Conservation (phyloP, 2,888 invertebrate genomes). For the Yponomeuta plumbellus region DNA sequence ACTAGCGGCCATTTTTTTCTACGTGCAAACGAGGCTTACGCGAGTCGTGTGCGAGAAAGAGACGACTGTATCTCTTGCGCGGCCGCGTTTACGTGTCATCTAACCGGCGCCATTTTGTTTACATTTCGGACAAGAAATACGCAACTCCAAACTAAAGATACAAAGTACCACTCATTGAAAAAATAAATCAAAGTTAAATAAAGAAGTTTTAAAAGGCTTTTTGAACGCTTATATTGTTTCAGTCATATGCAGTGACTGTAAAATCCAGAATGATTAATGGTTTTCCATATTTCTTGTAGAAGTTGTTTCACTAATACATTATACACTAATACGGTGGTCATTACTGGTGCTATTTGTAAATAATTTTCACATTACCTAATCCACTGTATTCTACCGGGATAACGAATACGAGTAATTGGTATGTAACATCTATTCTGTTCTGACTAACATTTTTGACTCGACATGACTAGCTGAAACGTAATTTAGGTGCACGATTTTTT, state of each 20-base stretch:
- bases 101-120: neutral
- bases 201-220: neutral
- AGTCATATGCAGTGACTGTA: neutral
- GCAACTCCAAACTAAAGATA: neutral
- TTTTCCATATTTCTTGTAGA: neutral
- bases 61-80: conserved; percentile 3
- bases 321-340: neutral
- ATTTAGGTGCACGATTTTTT: no score
- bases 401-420: neutral
- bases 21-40: neutral
- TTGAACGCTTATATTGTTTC: neutral
- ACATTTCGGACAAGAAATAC: neutral
- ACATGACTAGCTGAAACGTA: no score
- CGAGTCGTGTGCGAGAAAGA: neutral
- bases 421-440: neutral
- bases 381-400: neutral
- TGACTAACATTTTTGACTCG: no score
- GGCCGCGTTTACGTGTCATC: neutral
- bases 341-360: neutral
- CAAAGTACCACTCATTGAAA: neutral
- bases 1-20: no score
- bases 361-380: neutral
- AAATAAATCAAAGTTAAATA: no score
- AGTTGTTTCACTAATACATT: neutral
- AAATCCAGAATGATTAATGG: neutral